Base-by-base conservation (phyloP, 2,888 invertebrate species). In the Hylaea fasciaria region DNA sequence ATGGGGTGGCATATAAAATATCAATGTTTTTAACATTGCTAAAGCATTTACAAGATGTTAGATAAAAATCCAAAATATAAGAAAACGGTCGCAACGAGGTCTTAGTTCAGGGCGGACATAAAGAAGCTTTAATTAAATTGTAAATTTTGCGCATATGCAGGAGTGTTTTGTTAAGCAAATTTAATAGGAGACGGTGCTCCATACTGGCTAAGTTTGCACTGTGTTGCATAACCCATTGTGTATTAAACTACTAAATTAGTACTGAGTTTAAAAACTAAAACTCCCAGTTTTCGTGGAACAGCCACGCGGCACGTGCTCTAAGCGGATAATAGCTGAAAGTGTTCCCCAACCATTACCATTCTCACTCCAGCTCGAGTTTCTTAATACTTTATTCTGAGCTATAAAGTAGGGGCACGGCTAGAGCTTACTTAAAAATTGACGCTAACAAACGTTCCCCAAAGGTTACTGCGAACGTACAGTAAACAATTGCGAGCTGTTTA, bases 201-300 rank as follows among this genome's bases (percentile, higher is more conserved):
- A 78, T 58, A 56, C 57, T 62, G 77, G 79, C 75, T 72, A 73
- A 80, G 72, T 83, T 83, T 77, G 70, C 75, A 70, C 73, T 70
- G 78, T 81, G 81, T 73, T 82, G 80, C 78, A 79, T 72, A 80
- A 65, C 77, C 74, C 74, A 77, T 80, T 79, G 48, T 72, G 76
- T 74, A 80, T 77, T 78, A 84, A 83, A 82, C 77, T 79, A 76
- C 72, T 79, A 83, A 81, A 82, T 83, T 80, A 77, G 69, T 73
- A 68, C 59, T 14, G 57, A 66, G 64, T 73, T 73, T 68, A 70
- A 60, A 65, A 55, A 56, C 16, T 48, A 47, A 49, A 65, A 62
- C 66, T 61, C 66, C 66, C 50, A 74, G 56, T 68, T 69, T 65
- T 53, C 44, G 40, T 29, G 43, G 13, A 48, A 14, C 53, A 46